Base-by-base conservation (phyloP, 2,113 vertebrate species). In the Brachionichthys hirsutus region DNA sequence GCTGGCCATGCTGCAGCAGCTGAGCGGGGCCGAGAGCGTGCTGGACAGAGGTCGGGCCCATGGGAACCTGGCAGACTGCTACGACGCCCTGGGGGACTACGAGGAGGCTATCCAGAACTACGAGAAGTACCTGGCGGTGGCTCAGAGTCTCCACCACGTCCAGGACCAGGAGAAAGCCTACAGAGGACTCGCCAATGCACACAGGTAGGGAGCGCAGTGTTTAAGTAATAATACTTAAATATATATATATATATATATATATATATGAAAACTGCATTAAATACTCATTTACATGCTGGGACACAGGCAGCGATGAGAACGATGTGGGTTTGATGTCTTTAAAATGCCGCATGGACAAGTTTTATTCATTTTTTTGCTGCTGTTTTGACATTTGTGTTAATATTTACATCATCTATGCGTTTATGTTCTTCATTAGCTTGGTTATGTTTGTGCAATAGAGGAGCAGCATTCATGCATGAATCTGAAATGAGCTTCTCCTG, bases 161-260 rank as follows among this genome's bases (percentile, higher is more conserved):
- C 94, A 95, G 75, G 96, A 98, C 77, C 96, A 98, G 86, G 94
- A 93, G 63, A 97, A 94, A 53, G 96, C 96, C 60, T 98, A 98
- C 87, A 89, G 94, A 65, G 96, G 96, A 55, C 90, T 98, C 10
- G 95, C 94, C 54, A 95, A 90, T 0, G 94, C 94, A 40, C 95
- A 98, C 93, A 96, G 96, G 96, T 98, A 66, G 80, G 60, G n/a
- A n/a, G n/a, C n/a, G n/a, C n/a, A n/a, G n/a, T n/a, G n/a, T n/a
- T n/a, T n/a, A n/a, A n/a, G n/a, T n/a, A n/a, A n/a, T n/a, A n/a
- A n/a, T n/a, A n/a, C n/a, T n/a, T n/a, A n/a, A n/a, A n/a, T n/a
- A n/a, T n/a, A n/a, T n/a, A n/a, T n/a, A n/a, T n/a, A n/a, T n/a
- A n/a, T n/a, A n/a, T n/a, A n/a, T n/a, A n/a, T n/a, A n/a, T n/a